These are phyloP conservation scores for Pluvialis apricaria DNA, from an alignment of 2,113 vertebrate genomes.

Conservation along the genomic window DNA sequence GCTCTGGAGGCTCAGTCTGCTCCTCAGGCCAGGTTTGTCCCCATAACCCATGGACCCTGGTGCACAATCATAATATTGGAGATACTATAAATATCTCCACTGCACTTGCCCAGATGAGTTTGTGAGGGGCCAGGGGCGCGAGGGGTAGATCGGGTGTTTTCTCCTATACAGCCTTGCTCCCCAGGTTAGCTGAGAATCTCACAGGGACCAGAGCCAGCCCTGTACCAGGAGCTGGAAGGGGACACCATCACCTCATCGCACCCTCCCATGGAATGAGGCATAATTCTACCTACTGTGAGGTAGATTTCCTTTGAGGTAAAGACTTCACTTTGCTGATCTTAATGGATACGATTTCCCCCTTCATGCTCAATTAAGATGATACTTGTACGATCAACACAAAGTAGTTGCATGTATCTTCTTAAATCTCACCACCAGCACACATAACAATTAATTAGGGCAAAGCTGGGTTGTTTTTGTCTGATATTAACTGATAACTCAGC, in stretches of 20 bases:
- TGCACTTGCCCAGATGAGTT: not conserved
- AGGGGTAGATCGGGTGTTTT: not conserved
- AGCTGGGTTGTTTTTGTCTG: not conserved
- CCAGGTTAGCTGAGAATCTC: not conserved
- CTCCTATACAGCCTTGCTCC: not conserved
- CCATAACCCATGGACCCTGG: accelerated
- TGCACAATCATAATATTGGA: not conserved
- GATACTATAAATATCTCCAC: no score
- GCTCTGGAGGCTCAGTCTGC: not conserved
- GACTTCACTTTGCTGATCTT: not conserved
- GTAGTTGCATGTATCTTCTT: not conserved
- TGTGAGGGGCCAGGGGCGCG: not conserved
- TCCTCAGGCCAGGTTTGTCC: not conserved
- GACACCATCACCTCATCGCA: not conserved
- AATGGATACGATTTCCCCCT: accelerated
- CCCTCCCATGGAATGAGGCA: not conserved
- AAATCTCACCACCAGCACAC: not conserved
- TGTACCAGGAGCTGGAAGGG: not conserved
- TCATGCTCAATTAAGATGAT: not conserved
- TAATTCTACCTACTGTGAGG: not conserved
- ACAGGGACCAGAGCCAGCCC: not conserved
- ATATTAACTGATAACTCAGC: not conserved
- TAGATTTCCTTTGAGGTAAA: not conserved
- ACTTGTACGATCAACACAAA: not conserved
- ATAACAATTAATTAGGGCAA: not conserved